phyloP scores from a whole-genome alignment of 2,888 invertebrate species.

The Apamea sordens region DNA sequence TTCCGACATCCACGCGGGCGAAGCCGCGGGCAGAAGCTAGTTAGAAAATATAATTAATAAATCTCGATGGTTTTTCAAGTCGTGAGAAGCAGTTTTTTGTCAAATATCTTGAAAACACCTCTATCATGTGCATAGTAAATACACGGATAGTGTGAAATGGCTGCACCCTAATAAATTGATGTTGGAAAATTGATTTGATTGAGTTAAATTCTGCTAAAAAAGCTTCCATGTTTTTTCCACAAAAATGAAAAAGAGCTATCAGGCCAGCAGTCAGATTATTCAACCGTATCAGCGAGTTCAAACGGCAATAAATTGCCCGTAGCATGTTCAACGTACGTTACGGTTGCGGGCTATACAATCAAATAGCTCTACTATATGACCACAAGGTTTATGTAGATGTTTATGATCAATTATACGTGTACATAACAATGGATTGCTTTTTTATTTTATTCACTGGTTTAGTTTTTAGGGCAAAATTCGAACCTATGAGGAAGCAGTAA shows the following conservation, averaged over 20 bases:
- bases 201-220: slow-evolving; percentile 1
- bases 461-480: not conserved
- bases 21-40: too few relatives aligned
- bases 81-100: not conserved
- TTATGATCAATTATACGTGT: slow-evolving; percentile 15
- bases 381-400: slow-evolving; percentile 9
- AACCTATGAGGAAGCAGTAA: not conserved
- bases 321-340: slow-evolving; percentile 40
- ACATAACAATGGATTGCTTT: not conserved
- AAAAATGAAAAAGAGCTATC: slow-evolving; percentile 43
- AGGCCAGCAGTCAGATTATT: slow-evolving; percentile 37
- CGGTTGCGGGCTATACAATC: slow-evolving; percentile 19
- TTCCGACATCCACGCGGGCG: too few relatives aligned
- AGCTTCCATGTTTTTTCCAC: slow-evolving; percentile 5
- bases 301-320: slow-evolving; percentile 55
- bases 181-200: not conserved
- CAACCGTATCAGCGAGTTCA: slow-evolving; percentile 40
- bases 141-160: not conserved
- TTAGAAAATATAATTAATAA: not conserved
- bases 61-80: not conserved
- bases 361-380: slow-evolving; percentile 12
- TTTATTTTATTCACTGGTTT: not conserved
- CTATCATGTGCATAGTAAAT: not conserved
- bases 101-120: not conserved
- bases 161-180: not conserved